These are phyloP conservation scores for Papilio glaucus DNA, from an alignment of 1,140 invertebrate species.

Conservation along the genomic window DNA sequence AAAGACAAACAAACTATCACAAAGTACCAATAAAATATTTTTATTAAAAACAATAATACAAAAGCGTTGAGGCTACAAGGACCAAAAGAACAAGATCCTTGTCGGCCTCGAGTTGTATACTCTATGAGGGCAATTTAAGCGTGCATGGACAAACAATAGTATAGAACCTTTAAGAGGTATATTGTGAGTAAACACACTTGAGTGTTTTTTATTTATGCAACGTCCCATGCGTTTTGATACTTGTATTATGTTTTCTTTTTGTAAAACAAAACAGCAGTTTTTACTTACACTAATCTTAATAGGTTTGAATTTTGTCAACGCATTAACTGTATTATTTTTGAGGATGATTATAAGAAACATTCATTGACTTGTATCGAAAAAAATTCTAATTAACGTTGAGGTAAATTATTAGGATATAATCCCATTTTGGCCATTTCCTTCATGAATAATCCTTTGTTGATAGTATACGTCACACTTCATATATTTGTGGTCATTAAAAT, in stretches of 20 bases:
- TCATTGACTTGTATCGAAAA: too few species aligned
- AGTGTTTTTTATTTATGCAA: slow-evolving; percentile 55
- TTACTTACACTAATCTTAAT: too few species aligned
- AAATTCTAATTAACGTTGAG: too few species aligned
- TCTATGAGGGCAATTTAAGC: slow-evolving; percentile 68
- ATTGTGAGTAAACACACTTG: slow-evolving; percentile 77
- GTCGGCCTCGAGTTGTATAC: slow-evolving; percentile 52
- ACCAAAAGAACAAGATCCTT: slow-evolving; percentile 64
- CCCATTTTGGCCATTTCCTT: too few species aligned
- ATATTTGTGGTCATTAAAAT: neutral
- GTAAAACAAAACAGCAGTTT: neutral
- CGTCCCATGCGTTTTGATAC: slow-evolving; percentile 56
- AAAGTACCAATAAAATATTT: slow-evolving; percentile 64
- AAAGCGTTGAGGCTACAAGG: slow-evolving; percentile 45
- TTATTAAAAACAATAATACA: slow-evolving; percentile 75
- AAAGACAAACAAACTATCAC: slow-evolving; percentile 60
- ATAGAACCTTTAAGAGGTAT: slow-evolving; percentile 61
- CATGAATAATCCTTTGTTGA: too few species aligned
- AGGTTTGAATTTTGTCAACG: too few species aligned
- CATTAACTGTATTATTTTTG: too few species aligned
- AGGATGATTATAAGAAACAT: too few species aligned
- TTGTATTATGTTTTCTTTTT: slow-evolving; percentile 36
- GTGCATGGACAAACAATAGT: slow-evolving; percentile 58
- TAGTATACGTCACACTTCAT: neutral
- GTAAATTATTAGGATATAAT: too few species aligned